Evolutionary conservation across 2,888 invertebrate species (phyloP).

Genomic region (Criorhina ranunculi): DNA sequence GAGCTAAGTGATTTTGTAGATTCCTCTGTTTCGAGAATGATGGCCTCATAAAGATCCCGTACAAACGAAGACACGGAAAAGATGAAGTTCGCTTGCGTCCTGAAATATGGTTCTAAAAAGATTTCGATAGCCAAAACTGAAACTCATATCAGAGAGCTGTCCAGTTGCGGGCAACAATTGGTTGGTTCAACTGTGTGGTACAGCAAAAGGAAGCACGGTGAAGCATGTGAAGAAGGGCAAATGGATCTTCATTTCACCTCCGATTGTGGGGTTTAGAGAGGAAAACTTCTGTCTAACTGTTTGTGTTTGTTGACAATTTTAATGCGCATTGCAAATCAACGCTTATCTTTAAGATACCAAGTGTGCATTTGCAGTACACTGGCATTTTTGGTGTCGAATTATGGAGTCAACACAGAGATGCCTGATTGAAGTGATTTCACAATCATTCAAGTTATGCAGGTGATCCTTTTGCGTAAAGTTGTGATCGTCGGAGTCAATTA

Average conservation of each 20-base stretch:
- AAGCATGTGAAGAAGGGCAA: slow-evolving; percentile 60
- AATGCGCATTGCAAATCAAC: slow-evolving; percentile 72
- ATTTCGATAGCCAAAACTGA: slow-evolving; percentile 74
- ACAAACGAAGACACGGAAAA: slow-evolving; percentile 63
- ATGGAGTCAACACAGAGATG: slow-evolving; percentile 21
- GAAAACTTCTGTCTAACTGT: slow-evolving; percentile 28
- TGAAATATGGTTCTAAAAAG: slow-evolving; percentile 69
- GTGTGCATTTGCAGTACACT: slow-evolving; percentile 35
- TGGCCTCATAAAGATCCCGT: slow-evolving; percentile 75
- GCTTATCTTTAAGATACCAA: slow-evolving; percentile 70
- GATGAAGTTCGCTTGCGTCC: slow-evolving; percentile 67
- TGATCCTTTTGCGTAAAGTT: slow-evolving; percentile 13
- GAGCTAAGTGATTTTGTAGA: slow-evolving; percentile 75
- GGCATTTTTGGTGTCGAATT: slow-evolving; percentile 51
- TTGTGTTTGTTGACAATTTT: slow-evolving; percentile 43
- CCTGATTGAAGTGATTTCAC: slow-evolving; percentile 43
- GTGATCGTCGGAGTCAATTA: not conserved
- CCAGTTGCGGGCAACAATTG: slow-evolving; percentile 19
- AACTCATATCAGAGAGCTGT: slow-evolving; percentile 33
- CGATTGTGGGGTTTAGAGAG: slow-evolving; percentile 60
- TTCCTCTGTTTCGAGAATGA: slow-evolving; percentile 69
- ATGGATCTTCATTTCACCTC: slow-evolving; percentile 44
- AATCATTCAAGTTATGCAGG: slow-evolving; percentile 47
- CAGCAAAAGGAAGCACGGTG: slow-evolving; percentile 42
- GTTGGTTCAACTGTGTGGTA: not conserved